phyloP scores from a whole-genome alignment of 35 echinoderm and acorn worm genomes.

The Apostichopus japonicus region DNA sequence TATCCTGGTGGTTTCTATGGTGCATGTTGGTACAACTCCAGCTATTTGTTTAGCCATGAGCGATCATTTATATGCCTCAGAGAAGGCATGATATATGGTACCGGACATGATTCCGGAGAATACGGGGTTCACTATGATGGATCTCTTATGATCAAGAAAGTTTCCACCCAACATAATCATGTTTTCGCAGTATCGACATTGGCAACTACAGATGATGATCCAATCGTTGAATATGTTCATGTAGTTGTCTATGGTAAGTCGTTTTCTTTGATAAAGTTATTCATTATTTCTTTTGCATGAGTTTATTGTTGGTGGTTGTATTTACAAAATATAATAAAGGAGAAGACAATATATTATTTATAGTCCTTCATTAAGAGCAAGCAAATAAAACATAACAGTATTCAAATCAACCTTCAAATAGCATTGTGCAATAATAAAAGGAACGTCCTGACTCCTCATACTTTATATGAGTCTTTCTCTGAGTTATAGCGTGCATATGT shows the following conservation, averaged over 20 bases:
- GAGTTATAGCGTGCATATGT: too few species aligned
- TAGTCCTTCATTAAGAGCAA: too few species aligned
- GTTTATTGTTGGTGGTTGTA: too few species aligned
- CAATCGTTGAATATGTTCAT: background rate
- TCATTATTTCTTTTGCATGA: too few species aligned
- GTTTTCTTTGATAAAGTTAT: too few species aligned
- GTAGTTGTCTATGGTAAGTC: background rate
- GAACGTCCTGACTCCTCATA: too few species aligned
- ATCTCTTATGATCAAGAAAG: background rate
- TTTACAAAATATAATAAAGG: too few species aligned
- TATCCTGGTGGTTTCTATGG: background rate
- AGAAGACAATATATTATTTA: too few species aligned
- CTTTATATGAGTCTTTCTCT: too few species aligned
- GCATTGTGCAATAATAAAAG: too few species aligned
- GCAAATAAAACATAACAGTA: too few species aligned
- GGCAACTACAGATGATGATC: background rate
- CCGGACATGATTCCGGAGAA: background rate
- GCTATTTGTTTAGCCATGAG: background rate
- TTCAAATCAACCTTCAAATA: too few species aligned
- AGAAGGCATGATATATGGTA: background rate
- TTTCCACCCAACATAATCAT: background rate
- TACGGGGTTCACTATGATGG: background rate
- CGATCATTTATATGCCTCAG: background rate
- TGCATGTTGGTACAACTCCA: background rate
- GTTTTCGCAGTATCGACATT: background rate